Base-by-base conservation (phyloP, 2,888 invertebrate species). In the Chelonus formosanus region DNA sequence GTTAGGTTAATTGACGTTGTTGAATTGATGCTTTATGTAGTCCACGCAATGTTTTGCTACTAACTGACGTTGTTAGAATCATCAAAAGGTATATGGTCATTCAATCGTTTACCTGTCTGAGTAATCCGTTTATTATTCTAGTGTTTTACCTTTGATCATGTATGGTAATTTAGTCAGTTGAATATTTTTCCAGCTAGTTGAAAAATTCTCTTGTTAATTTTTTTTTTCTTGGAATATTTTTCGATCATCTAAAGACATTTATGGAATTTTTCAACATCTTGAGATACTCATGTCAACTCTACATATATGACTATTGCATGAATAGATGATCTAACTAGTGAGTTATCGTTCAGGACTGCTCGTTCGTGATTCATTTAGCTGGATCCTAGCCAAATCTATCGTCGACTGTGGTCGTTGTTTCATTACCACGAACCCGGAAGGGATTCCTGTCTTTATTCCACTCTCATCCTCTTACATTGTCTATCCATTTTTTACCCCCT, bases 281-380 rank as follows among this genome's bases (percentile, higher is more conserved):
- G 20, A 20, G 43, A 61, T 52, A 35, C 43, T 40, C 40, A 52
- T 63, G 35, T 56, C 20, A 20, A 20, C 20, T 20, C 20, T 20
- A 20, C 20, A 67, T 40, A 58, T 66, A 71, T 71, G 69, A 71
- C 71, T 68, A 70, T 74, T 56, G 70, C 69, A 65, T 69, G 69
- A 71, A 73, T 69, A 70, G 66, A 66, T 66, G 66, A 66, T 66
- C 56, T 20, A 20, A 64, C 48, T 57, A 57, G 52, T 67, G 67
- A 75, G 73, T 76, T 73, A 76, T 73, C 69, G 71, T 72, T 74
- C 73, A 20, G 20, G 66, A 64, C 66, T 69, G 72, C 70, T 76
- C 74, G 69, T 75, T 76, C 73, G 74, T 75, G 74, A 78, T 77
- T 79, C 78, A 73, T 78, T 77, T 75, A 74, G 74, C 73, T 79